Base-by-base conservation (phyloP, 2,113 vertebrate species). In the Caranx ignobilis region DNA sequence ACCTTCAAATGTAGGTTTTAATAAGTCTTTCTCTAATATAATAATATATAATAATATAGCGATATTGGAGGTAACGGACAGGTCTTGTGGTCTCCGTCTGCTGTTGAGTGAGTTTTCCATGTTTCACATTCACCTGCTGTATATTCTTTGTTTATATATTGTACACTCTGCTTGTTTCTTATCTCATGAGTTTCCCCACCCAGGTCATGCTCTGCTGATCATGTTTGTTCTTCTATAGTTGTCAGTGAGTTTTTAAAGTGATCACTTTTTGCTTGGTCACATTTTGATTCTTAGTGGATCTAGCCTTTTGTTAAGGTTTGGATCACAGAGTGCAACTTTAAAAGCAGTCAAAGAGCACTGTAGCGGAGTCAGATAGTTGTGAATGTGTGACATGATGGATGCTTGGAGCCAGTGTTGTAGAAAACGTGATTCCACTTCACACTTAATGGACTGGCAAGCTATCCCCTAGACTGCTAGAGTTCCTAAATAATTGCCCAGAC, bases 361-460 rank as follows among this genome's bases (percentile, higher is more conserved):
- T 10, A n/a, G 57, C 72, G 61, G 63, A 78, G 89, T 66, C 65
- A 77, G 82, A 75, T 71, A 60, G 76, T 78, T 72, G 70, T 68
- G 64, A 85, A 84, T 66, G 84, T 83, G 82, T 75, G 76, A 82
- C 89, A 91, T 87, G 91, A 89, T 87, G 72, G 76, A 91, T 91
- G 87, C 80, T 80, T 31, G 21, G 35, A 68, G 62, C 75, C 81
- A 77, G 70, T 45, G 75, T 87, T 88, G 87, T 84, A 76, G 86
- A 90, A 91, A 89, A 90, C 77, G 37, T 83, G 88, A 89, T 85
- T 90, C 81, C 68, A 85, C 88, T 89, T 89, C 83, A 81, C 84
- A 91, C 79, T 77, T 87, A 91, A 91, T 89, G 85, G 86, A 86
- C 74, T 86, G 76, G 80, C 73, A 79, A 87, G 77, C 73, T 59